Evolutionary conservation across 1,140 invertebrate genomes (phyloP).

Genomic region (Drosophila malerkotliana): DNA sequence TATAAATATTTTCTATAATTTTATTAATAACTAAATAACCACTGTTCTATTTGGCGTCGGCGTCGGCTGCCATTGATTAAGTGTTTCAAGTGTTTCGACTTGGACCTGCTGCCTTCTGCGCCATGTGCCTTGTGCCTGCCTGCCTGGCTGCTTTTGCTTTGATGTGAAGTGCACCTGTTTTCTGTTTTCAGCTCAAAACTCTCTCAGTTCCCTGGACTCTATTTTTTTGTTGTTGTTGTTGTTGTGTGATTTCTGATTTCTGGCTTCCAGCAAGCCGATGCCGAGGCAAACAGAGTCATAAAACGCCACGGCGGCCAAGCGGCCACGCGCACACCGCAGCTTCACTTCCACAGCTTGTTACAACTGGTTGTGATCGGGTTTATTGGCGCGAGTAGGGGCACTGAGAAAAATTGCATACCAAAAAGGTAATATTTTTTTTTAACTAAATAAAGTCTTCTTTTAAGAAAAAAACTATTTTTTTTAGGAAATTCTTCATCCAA

Average conservation of each 20-base stretch:
- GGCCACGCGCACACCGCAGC: constrained; percentile 60
- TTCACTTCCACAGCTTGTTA: constrained; percentile 63
- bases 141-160: constrained; percentile 29
- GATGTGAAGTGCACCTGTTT: constrained; percentile 82
- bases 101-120: constrained; percentile 26
- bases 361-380: constrained; percentile 64
- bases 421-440: not conserved
- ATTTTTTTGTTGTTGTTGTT: constrained; percentile 9
- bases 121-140: constrained; percentile 4
- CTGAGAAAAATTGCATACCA: not conserved
- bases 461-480: not conserved
- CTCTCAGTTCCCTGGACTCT: constrained; percentile 1
- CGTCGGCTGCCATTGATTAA: constrained; percentile 70
- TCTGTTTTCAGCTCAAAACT: constrained; percentile 38
- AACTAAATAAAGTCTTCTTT: not conserved
- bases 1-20: not conserved
- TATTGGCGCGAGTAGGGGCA: constrained; percentile 1
- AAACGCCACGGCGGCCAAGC: constrained; percentile 70
- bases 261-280: constrained; percentile 16
- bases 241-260: constrained; percentile 52
- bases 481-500: no score
- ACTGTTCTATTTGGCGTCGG: constrained; percentile 52
- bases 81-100: constrained; percentile 72
- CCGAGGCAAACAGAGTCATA: constrained; percentile 76
- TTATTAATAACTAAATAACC: not conserved